Evolutionary conservation across 2,888 invertebrate genomes (phyloP).

Genomic region (Acronicta leporina): DNA sequence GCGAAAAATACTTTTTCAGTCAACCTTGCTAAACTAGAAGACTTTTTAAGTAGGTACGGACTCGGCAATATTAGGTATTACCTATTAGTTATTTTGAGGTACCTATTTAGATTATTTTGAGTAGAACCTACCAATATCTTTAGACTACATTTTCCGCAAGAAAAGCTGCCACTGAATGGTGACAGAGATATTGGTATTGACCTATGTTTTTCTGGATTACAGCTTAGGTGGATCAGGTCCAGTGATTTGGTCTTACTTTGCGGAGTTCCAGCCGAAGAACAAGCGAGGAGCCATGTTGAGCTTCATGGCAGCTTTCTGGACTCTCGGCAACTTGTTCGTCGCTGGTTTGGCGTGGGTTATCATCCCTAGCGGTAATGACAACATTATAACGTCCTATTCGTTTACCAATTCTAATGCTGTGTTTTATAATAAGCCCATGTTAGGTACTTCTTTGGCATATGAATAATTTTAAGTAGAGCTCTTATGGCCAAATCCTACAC

Average conservation of each 20-base stretch:
- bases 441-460: too few relatives aligned
- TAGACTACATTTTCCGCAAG: too few relatives aligned
- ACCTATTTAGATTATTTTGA: neutral
- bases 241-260: slow-evolving; percentile 98
- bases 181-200: too few relatives aligned
- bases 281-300: slow-evolving; percentile 97
- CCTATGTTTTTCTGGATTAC: slow-evolving; percentile 50
- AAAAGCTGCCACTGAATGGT: too few relatives aligned
- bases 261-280: slow-evolving; percentile 97
- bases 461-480: too few relatives aligned
- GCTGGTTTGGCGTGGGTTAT: slow-evolving; percentile 95
- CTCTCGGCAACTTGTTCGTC: slow-evolving; percentile 96
- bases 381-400: neutral
- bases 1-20: slow-evolving; percentile 22
- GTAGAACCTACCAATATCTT: too few relatives aligned
- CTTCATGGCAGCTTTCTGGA: slow-evolving; percentile 98
- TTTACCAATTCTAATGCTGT: neutral
- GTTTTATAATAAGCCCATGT: too few relatives aligned
- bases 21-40: slow-evolving; percentile 34
- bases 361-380: slow-evolving; percentile 89
- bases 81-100: neutral
- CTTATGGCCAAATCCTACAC: too few relatives aligned
- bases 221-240: slow-evolving; percentile 97
- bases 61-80: neutral
- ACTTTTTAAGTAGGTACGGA: neutral